phyloP scores from a whole-genome alignment of 2,888 invertebrate genomes.

The Tenthredo livida region DNA sequence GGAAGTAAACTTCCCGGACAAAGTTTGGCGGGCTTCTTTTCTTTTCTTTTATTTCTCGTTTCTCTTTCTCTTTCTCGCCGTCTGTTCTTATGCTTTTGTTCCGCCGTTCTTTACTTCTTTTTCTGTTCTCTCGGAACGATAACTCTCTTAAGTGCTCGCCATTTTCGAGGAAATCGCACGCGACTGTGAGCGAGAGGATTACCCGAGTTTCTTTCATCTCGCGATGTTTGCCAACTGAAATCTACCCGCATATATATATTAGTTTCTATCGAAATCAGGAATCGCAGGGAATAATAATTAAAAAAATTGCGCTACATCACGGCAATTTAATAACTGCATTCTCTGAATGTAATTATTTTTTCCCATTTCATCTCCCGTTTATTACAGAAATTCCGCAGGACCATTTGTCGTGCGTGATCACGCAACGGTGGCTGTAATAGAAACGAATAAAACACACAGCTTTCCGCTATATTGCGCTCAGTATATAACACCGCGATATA shows the following conservation, averaged over 20 bases:
- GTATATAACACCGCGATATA: background rate
- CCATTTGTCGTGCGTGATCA: conserved; percentile 30
- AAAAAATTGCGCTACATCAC: background rate
- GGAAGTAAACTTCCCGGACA: conserved; percentile 23
- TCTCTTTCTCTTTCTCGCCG: conserved; percentile 26
- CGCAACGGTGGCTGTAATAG: background rate
- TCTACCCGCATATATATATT: background rate
- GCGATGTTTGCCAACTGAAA: background rate
- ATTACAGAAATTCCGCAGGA: conserved; percentile 18
- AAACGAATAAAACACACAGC: conserved; percentile 21
- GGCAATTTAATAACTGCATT: conserved; percentile 43
- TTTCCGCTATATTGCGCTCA: conserved; percentile 7
- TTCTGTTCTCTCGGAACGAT: background rate
- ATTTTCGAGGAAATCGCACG: background rate
- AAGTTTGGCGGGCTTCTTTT: conserved; percentile 9
- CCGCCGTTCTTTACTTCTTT: conserved; percentile 10
- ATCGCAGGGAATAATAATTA: background rate
- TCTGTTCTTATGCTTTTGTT: conserved; percentile 28
- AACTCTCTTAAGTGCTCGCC: conserved; percentile 21
- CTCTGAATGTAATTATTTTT: conserved; percentile 39
- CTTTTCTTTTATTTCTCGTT: background rate
- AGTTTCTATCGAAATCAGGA: background rate
- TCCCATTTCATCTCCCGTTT: conserved; percentile 8
- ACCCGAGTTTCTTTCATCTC: conserved; percentile 17
- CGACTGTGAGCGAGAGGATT: background rate